A percentile compares a stretch with the other conserved stretches of the same genome.
phyloP scores from a whole-genome alignment of 2,797 vertebrate genomes.

The Hyperoplus lanceolatus region DNA sequence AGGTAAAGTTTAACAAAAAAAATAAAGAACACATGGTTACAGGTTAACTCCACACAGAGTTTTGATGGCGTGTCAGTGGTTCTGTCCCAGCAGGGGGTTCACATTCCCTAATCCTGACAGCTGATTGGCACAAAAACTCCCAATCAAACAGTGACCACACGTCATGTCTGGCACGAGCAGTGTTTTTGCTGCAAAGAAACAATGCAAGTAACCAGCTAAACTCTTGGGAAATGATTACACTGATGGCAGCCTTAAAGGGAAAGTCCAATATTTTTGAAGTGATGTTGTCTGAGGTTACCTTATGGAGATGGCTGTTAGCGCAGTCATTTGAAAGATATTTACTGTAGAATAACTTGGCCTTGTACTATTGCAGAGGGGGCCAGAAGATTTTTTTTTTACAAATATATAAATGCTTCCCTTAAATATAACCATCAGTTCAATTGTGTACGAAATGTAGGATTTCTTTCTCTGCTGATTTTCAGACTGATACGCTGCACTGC shows the following conservation, averaged over 20 bases:
- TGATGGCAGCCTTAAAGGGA: background rate
- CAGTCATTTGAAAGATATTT: no score
- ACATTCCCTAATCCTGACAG: constrained; percentile 50
- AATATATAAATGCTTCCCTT: no score
- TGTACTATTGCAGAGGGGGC: no score
- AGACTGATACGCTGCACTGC: no score
- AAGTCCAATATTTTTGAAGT: no score
- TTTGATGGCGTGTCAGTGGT: background rate
- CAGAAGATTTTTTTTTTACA: no score
- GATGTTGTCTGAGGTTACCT: no score
- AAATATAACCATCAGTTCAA: no score
- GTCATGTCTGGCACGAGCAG: constrained; percentile 31
- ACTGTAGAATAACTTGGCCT: no score
- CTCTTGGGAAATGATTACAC: constrained; percentile 49
- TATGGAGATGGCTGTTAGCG: no score
- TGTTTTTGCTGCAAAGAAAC: constrained; percentile 34
- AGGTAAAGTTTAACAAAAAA: constrained; percentile 65
- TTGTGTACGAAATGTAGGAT: no score
- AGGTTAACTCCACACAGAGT: constrained; percentile 29
- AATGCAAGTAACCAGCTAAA: constrained; percentile 45
- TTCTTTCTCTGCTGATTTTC: no score
- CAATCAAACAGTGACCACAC: background rate
- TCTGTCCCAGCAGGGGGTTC: constrained; percentile 32
- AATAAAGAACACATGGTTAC: background rate
- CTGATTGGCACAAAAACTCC: constrained; percentile 38